These are phyloP conservation scores for Aphrocallistes beatrix DNA, from an alignment of 37 sponge, comb jelly and placozoan genomes.

Conservation along the genomic window DNA sequence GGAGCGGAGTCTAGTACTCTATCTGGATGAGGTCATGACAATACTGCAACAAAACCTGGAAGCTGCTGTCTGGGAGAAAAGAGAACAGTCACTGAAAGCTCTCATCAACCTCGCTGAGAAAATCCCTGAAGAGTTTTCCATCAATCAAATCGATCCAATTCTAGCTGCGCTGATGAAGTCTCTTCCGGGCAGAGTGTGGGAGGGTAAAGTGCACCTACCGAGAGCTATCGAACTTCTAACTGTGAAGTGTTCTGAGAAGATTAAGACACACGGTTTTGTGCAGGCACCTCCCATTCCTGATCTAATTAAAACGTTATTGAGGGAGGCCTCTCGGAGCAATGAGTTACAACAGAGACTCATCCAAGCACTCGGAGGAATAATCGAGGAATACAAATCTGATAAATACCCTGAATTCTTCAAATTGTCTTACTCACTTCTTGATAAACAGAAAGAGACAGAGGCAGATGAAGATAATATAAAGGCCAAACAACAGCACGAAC, in stretches of 20 bases:
- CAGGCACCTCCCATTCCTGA: background rate
- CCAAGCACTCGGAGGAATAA: background rate
- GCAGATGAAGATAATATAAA: background rate
- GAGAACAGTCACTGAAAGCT: constrained; percentile 2
- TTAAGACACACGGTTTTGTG: background rate
- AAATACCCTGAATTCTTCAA: background rate
- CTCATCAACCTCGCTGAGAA: background rate
- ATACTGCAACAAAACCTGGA: background rate
- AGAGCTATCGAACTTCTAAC: background rate
- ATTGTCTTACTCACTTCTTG: background rate
- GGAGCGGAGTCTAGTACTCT: background rate
- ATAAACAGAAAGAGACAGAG: background rate
- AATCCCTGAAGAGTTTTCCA: background rate
- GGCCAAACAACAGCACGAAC: background rate
- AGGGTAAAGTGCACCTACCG: background rate
- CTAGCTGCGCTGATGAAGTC: background rate
- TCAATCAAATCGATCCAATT: background rate
- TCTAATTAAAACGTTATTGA: background rate
- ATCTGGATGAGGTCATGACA: background rate
- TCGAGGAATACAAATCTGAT: constrained; percentile 7
- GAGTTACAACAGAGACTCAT: background rate
- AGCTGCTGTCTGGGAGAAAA: background rate
- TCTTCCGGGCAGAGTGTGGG: background rate
- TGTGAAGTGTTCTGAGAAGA: background rate
- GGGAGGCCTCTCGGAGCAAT: background rate